These are phyloP conservation scores for Penelope pileata DNA, from an alignment of 2,113 vertebrate species.

Conservation along the genomic window DNA sequence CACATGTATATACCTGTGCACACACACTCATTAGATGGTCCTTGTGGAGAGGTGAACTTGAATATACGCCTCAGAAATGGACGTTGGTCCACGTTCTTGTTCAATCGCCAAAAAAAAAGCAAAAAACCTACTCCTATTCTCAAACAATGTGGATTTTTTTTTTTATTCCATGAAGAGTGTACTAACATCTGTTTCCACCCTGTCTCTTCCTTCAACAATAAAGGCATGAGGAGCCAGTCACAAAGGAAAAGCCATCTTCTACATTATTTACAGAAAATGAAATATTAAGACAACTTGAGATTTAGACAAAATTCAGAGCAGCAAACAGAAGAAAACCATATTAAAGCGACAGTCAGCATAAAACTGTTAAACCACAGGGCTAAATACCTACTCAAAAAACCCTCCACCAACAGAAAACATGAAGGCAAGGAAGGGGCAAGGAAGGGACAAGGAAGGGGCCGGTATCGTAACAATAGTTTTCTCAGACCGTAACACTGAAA, in stretches of 20 bases:
- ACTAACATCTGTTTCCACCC: constrained; percentile 18
- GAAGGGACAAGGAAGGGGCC: not conserved
- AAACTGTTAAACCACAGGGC: not conserved
- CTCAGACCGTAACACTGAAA: not conserved
- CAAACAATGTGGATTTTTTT: not conserved
- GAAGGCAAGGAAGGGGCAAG: accelerated
- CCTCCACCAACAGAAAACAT: not conserved
- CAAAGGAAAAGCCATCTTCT: constrained; percentile 42
- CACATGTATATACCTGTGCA: not conserved
- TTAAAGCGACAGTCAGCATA: not conserved
- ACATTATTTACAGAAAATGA: constrained; percentile 62
- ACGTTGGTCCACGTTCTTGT: not conserved
- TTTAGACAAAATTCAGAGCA: constrained; percentile 20
- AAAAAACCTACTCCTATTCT: not conserved
- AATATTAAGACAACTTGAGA: constrained; percentile 40
- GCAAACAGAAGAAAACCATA: constrained; percentile 9
- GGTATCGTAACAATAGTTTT: not conserved
- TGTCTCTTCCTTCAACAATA: not conserved
- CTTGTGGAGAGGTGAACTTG: not conserved
- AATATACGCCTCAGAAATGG: not conserved
- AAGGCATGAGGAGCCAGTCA: constrained; percentile 18
- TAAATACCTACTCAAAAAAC: not conserved
- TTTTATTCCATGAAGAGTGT: not conserved
- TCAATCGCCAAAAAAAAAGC: not conserved
- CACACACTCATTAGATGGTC: not conserved